A percentile compares a stretch with the other conserved stretches of the same genome.
phyloP scores from a whole-genome alignment of 1,140 invertebrate genomes.

The Hylyphantes graminicola region DNA sequence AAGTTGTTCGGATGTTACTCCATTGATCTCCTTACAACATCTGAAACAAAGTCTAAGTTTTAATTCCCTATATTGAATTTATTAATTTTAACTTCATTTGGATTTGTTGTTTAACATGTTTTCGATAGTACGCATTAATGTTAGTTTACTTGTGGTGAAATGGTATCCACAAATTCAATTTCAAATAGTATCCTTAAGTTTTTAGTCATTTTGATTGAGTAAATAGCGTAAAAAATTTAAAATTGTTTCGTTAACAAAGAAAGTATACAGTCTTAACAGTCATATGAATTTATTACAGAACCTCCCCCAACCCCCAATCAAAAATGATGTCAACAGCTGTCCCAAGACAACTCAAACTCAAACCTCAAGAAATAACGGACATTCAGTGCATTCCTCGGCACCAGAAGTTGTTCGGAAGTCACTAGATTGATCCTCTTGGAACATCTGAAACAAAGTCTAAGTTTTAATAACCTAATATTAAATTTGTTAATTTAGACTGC shows the following conservation, averaged over 20 bases:
- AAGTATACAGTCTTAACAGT: too few species aligned
- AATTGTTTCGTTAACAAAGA: too few species aligned
- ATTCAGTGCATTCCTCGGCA: background rate
- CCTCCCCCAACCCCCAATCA: too few species aligned
- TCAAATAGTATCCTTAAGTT: too few species aligned
- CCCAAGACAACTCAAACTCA: background rate
- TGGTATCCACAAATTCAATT: too few species aligned
- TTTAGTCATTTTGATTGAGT: too few species aligned
- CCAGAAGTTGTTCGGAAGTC: slow-evolving; percentile 35
- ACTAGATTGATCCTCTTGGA: background rate
- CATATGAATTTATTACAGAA: too few species aligned
- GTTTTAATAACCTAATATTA: background rate
- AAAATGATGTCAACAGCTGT: slow-evolving; percentile 38
- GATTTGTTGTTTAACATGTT: too few species aligned
- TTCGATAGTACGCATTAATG: too few species aligned
- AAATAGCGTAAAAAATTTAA: too few species aligned
- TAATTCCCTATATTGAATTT: background rate
- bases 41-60: background rate
- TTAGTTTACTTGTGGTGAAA: too few species aligned
- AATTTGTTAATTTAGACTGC: too few species aligned
- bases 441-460: background rate
- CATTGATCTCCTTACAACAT: background rate
- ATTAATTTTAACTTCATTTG: background rate
- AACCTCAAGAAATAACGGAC: background rate
- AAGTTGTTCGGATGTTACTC: slow-evolving; percentile 37